Conservation (phyloP, 2,797 vertebrate species). For the Neoniphon sammara region DNA sequence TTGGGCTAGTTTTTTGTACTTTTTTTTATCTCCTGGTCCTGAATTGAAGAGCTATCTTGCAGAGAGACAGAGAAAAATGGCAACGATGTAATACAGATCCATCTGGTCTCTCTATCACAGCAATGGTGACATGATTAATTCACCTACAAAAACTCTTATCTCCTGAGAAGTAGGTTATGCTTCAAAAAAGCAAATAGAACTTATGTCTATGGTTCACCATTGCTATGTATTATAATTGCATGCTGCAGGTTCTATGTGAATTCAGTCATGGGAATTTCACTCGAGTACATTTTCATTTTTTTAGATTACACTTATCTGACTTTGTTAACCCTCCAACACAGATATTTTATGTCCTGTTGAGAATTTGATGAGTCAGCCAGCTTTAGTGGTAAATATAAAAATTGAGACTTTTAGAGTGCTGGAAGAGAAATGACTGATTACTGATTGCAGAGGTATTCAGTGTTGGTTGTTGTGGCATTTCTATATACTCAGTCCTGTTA, state of each 20-base stretch:
- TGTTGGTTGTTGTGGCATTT: not conserved
- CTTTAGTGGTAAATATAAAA: conserved; percentile 14
- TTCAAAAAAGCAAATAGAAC: conserved; percentile 35
- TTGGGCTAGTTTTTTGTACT: conserved; percentile 45
- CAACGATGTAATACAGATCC: conserved; percentile 49
- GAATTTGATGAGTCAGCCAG: conserved; percentile 42
- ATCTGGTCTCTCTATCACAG: conserved; percentile 36
- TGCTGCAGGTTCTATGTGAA: conserved; percentile 45
- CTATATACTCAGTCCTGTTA: not conserved
- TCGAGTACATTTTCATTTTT: conserved; percentile 38
- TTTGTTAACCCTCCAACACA: conserved; percentile 42
- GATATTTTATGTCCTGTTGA: too few relatives aligned
- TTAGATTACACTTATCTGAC: conserved; percentile 44
- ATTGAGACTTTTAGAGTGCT: not conserved
- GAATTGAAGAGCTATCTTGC: conserved; percentile 52
- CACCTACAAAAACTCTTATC: conserved; percentile 33
- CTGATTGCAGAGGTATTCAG: conserved; percentile 7
- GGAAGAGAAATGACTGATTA: conserved; percentile 34
- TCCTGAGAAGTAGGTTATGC: conserved; percentile 31
- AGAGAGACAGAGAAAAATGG: conserved; percentile 45
- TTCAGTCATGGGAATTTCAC: conserved; percentile 45
- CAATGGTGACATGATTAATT: conserved; percentile 41
- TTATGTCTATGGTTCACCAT: conserved; percentile 21
- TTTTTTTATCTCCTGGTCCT: conserved; percentile 22
- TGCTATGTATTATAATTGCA: conserved; percentile 30